A percentile compares a stretch with the other conserved stretches of the same genome.
These are phyloP conservation scores for Dasypogon diadema DNA, from an alignment of 2,888 invertebrate genomes.

Conservation along the genomic window DNA sequence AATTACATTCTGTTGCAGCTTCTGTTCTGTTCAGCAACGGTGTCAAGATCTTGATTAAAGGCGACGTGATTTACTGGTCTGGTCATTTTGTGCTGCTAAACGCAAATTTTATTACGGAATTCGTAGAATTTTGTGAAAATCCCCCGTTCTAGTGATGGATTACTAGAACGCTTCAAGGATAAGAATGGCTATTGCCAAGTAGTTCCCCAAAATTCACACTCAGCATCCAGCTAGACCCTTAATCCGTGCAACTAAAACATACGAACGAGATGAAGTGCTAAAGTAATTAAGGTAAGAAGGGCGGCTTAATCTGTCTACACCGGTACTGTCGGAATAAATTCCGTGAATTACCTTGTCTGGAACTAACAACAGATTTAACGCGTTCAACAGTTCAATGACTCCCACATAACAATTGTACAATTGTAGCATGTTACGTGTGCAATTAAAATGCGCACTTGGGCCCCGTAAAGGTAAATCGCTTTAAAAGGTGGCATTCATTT, in stretches of 20 bases:
- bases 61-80: conserved; percentile 31
- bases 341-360: conserved; percentile 19
- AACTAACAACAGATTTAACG: neutral
- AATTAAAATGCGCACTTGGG: conserved; percentile 33
- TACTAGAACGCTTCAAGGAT: too few species aligned
- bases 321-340: conserved; percentile 30
- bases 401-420: conserved; percentile 40
- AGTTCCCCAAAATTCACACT: too few species aligned
- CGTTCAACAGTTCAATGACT: conserved; percentile 31
- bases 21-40: conserved; percentile 39
- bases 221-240: too few species aligned
- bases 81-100: neutral
- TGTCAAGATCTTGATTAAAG: conserved; percentile 37
- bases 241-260: too few species aligned
- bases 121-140: neutral
- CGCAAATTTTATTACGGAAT: conserved; percentile 16
- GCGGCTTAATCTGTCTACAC: conserved; percentile 2
- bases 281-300: conserved; percentile 25
- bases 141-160: too few species aligned
- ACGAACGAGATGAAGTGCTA: conserved; percentile 13
- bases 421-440: conserved; percentile 31
- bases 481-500: conserved; percentile 38
- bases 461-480: conserved; percentile 19
- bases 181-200: too few species aligned
- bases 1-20: conserved; percentile 28